phyloP scores from a whole-genome alignment of 2,797 vertebrate species.

The Semotilus atromaculatus region DNA sequence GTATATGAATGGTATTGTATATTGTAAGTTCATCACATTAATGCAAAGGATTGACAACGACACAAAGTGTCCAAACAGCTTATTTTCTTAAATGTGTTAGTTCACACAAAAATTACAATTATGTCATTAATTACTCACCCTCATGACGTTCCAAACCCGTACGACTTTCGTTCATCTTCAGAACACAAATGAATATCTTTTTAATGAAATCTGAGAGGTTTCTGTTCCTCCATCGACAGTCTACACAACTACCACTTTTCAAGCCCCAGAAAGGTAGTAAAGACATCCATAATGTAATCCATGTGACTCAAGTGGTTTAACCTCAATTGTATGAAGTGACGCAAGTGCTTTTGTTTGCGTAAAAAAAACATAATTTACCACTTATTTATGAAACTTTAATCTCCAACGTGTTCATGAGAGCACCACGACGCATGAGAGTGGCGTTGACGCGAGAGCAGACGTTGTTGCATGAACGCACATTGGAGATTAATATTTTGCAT shows the following conservation, averaged over 20 bases:
- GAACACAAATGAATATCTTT: neutral
- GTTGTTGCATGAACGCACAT: too few relatives aligned
- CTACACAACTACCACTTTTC: neutral
- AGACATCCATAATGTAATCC: too few relatives aligned
- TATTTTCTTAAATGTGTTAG: neutral
- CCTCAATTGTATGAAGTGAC: too few relatives aligned
- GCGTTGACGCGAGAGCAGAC: too few relatives aligned
- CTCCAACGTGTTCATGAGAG: too few relatives aligned
- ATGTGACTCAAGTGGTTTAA: too few relatives aligned
- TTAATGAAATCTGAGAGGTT: neutral
- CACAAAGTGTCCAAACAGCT: neutral
- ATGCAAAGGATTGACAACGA: neutral
- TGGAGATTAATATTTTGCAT: too few relatives aligned
- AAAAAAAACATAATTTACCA: too few relatives aligned
- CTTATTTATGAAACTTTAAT: too few relatives aligned
- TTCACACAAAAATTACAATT: neutral
- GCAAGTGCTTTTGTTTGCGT: too few relatives aligned
- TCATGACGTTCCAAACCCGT: neutral
- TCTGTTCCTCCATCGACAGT: neutral
- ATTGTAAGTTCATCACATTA: neutral
- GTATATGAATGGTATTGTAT: neutral
- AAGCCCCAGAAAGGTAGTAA: neutral
- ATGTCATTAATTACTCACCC: neutral
- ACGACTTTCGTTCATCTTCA: neutral
- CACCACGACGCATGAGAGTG: too few relatives aligned